These are phyloP conservation scores for Arrhopalites spinosus DNA, from an alignment of 2,888 invertebrate species.

Conservation along the genomic window DNA sequence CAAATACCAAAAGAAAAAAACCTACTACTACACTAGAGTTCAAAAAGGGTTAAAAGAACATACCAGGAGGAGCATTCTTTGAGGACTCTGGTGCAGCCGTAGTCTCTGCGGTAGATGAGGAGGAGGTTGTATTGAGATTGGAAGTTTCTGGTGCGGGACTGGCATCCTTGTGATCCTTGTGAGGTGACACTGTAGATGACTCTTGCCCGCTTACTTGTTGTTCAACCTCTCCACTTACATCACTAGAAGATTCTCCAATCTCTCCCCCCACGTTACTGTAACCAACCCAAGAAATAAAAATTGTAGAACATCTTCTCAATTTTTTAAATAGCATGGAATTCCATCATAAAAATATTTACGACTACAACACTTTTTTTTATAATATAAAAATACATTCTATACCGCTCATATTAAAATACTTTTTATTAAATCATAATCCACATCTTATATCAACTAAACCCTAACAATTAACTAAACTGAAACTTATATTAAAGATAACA, in stretches of 20 bases:
- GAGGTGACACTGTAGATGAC: conserved; percentile 32
- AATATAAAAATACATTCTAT: no score
- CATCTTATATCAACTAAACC: no score
- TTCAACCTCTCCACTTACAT: conserved; percentile 36
- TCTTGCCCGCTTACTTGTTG: conserved; percentile 32
- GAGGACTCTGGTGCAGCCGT: neutral
- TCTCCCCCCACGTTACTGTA: conserved; percentile 38
- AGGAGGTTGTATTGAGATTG: neutral
- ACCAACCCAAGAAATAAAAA: conserved; percentile 9
- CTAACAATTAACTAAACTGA: neutral
- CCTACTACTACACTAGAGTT: no score
- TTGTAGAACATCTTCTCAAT: neutral
- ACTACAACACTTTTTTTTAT: no score
- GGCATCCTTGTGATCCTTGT: conserved; percentile 42
- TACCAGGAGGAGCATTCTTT: conserved; percentile 19
- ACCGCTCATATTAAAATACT: no score
- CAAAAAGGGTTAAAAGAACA: neutral
- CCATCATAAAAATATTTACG: no score
- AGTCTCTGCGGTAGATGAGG: neutral
- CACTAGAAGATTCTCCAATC: conserved; percentile 36
- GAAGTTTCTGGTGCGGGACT: conserved; percentile 48
- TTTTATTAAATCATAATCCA: no score
- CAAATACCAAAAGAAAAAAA: neutral
- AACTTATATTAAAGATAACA: no score
- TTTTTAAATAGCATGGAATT: no score